Evolutionary conservation across 2,888 invertebrate genomes (phyloP), one percentile per base, ranked within the genome.

Genomic region (Ariolimax columbianus): DNA sequence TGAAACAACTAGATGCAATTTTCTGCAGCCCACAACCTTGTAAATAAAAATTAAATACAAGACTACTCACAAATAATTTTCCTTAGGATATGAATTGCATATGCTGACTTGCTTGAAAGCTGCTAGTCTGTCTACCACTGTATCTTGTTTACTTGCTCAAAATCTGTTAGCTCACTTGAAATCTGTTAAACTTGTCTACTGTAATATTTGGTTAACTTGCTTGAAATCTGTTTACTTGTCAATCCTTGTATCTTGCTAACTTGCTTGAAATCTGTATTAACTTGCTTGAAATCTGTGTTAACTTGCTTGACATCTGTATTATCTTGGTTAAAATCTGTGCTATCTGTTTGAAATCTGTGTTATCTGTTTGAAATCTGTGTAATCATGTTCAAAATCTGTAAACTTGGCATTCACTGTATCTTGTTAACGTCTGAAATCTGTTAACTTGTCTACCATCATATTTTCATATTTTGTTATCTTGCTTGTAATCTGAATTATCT

Each of bases 41-140:
- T 55, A 17, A 77, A 55, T 33, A 51, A 63, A 78, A 59, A 78
- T 40, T 63, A 78, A 40, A n/a, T 78, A 43, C 43, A 47, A 73
- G 43, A 73, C 73, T 77, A 43, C 73, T 43, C 40, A 73, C 73
- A 73, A n/a, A 73, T 43, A 47, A 33, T 51, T 23, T 1, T 66
- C 79, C 73, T 63, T 79, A 73, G 84, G 79, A 84, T 84, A 84
- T 79, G 43, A 84, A 59, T 77, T 33, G 36, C 17, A 30, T 40
- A 38, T 72, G 84, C 17, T 79, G 81, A 68, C 85, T 85, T 85
- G 85, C 82, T 85, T 77, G 85, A 55, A 55, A 11, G 17, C 55
- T 70, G 70, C 40, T 72, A 40, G 26, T 40, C 40, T 72, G 72
- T 38, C 72, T 73, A 70, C 70, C 33, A 63, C 72, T 68, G 75